phyloP scores from a whole-genome alignment of 2,113 vertebrate species.

The Callaeas wilsoni region DNA sequence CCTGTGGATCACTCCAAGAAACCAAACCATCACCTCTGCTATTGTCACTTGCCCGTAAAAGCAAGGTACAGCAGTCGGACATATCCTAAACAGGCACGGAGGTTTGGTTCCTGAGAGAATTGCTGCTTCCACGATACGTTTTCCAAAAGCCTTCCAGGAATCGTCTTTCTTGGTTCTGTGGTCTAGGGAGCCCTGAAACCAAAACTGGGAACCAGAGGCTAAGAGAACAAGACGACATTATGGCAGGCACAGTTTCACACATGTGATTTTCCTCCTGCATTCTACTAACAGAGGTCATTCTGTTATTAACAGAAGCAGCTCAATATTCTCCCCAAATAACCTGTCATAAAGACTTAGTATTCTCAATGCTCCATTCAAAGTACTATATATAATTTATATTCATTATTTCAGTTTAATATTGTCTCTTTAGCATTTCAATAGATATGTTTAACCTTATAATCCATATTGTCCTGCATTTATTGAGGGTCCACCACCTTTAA shows the following conservation, averaged over 20 bases:
- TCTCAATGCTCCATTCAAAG: neutral
- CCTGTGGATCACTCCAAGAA: neutral
- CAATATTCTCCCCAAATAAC: neutral
- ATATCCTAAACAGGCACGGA: rapidly evolving
- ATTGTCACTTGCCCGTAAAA: neutral
- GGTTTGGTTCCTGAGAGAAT: neutral
- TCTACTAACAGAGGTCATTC: neutral
- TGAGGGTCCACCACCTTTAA: neutral
- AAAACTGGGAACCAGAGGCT: neutral
- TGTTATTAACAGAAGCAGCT: neutral
- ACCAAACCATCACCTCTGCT: neutral
- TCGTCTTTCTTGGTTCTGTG: neutral
- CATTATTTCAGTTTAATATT: neutral
- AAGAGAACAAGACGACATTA: neutral
- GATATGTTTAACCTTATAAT: neutral
- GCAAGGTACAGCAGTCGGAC: rapidly evolving
- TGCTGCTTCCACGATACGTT: neutral
- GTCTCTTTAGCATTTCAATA: neutral
- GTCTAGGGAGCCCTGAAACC: neutral
- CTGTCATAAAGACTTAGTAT: neutral
- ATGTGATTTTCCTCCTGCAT: neutral
- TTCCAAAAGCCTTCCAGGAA: neutral
- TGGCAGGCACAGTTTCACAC: neutral
- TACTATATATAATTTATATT: neutral
- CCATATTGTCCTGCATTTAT: neutral